These are phyloP conservation scores for Cochlearius cochlearius DNA, from an alignment of 2,113 vertebrate genomes.

Conservation along the genomic window DNA sequence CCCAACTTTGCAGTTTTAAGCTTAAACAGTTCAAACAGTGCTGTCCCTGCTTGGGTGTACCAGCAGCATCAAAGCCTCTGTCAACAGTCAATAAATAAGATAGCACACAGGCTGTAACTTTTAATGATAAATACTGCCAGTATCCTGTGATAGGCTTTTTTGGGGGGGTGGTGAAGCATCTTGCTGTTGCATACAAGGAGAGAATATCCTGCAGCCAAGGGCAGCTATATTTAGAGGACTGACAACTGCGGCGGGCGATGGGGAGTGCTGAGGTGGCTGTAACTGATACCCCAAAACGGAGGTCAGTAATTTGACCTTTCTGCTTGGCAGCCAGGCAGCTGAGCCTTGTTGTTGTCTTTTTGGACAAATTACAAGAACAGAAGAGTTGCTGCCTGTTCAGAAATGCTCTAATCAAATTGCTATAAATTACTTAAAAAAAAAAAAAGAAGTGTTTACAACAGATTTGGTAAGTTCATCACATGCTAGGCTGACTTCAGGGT, in stretches of 20 bases:
- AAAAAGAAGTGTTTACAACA: neutral
- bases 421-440: neutral
- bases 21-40: neutral
- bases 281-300: slow-evolving; percentile 68
- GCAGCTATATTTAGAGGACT: slow-evolving; percentile 61
- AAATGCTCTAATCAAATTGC: neutral
- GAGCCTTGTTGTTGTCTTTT: slow-evolving; percentile 58
- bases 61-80: slow-evolving; percentile 1
- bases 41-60: neutral
- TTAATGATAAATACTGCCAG: neutral
- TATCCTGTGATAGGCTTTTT: neutral
- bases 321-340: slow-evolving; percentile 60
- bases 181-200: neutral
- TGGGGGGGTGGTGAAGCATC: neutral
- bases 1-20: neutral
- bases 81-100: slow-evolving; percentile 8
- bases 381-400: slow-evolving; percentile 34
- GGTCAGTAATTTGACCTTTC: slow-evolving; percentile 69
- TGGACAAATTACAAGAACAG: slow-evolving; percentile 45
- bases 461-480: neutral
- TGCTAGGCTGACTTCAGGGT: neutral
- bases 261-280: slow-evolving; percentile 67
- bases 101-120: neutral
- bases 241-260: slow-evolving; percentile 32
- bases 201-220: slow-evolving; percentile 1